Base-by-base conservation (phyloP, 2,113 vertebrate species). In the Coturnix japonica region DNA sequence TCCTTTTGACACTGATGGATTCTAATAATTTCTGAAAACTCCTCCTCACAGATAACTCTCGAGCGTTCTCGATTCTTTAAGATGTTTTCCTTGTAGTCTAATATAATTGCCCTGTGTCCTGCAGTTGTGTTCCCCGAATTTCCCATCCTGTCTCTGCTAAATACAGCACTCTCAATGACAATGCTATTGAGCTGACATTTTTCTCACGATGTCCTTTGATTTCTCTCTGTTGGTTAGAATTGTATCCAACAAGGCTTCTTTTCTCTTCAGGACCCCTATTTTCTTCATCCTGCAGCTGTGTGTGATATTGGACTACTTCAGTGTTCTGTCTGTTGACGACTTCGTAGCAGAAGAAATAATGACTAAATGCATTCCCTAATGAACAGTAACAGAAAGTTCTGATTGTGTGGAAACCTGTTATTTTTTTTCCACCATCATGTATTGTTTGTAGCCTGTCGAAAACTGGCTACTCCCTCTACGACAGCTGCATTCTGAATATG, bases 111-210 rank as follows among this genome's bases (percentile, higher is more conserved):
- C n/a, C 33, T 31, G 3, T 41, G 60, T 39, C 26, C 60, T 39
- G 60, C 60, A 63, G 33, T 65, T 92, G 56, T 72, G 31, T 76
- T 84, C 59, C 81, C 56, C 82, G 74, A 44, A 70, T 93, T 89
- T 87, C 74, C 77, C 91, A 73, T 87, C 71, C 77, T 94, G 73
- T 65, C 65, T 74, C 35, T 69, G 70, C 76, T 95, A 88, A 91
- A 91, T 84, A 46, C 79, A 91, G 33, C 54, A n/a, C 39, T 92
- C 59, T 72, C 84, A n/a, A 21, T 94, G 88, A 70, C 81, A 74
- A 20, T 22, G 11, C 43, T 91, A 71, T 76, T 0, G 1, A 93
- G 64, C 46, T 75, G 82, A 89, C 7, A 0, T 56, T 94, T 31
- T 67, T 72, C 56, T 91, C 71, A 78, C 33, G 77, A 16, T 61